phyloP scores from a whole-genome alignment of 2,113 vertebrate genomes.

The Platichthys stellatus region DNA sequence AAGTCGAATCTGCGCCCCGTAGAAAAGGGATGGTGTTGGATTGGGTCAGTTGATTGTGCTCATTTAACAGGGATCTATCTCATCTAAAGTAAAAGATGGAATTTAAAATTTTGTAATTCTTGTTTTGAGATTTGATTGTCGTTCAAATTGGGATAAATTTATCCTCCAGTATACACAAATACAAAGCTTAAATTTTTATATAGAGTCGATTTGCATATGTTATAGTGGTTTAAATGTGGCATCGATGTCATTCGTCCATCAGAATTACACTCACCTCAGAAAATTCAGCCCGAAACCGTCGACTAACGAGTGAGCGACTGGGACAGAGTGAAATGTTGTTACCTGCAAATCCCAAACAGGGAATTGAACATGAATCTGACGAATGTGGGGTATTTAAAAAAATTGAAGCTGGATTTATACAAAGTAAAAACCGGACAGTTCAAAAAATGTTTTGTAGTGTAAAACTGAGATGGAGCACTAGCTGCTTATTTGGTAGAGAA shows the following conservation, averaged over 20 bases:
- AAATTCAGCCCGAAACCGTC: too few relatives aligned
- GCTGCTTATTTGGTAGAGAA: slow-evolving; percentile 35
- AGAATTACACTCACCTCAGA: too few relatives aligned
- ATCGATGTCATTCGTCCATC: too few relatives aligned
- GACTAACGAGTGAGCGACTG: too few relatives aligned
- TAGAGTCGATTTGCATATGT: too few relatives aligned
- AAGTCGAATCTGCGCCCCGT: slow-evolving; percentile 74
- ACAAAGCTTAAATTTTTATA: too few relatives aligned
- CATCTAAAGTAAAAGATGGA: not conserved
- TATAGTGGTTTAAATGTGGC: too few relatives aligned
- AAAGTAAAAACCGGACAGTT: slow-evolving; percentile 6
- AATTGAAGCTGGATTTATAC: not conserved
- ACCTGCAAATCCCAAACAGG: too few relatives aligned
- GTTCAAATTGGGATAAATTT: not conserved
- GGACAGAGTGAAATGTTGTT: too few relatives aligned
- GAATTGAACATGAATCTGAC: too few relatives aligned
- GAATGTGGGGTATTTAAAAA: too few relatives aligned
- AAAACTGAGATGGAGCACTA: slow-evolving; percentile 25
- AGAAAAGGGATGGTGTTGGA: slow-evolving; percentile 22
- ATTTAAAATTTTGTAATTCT: not conserved
- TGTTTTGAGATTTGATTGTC: not conserved
- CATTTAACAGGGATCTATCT: slow-evolving; percentile 1
- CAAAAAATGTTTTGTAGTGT: slow-evolving; percentile 5
- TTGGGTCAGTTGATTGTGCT: slow-evolving; percentile 2
- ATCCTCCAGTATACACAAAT: too few relatives aligned